Conservation (phyloP, 2,888 invertebrate species). For the Byasa hedistus region DNA sequence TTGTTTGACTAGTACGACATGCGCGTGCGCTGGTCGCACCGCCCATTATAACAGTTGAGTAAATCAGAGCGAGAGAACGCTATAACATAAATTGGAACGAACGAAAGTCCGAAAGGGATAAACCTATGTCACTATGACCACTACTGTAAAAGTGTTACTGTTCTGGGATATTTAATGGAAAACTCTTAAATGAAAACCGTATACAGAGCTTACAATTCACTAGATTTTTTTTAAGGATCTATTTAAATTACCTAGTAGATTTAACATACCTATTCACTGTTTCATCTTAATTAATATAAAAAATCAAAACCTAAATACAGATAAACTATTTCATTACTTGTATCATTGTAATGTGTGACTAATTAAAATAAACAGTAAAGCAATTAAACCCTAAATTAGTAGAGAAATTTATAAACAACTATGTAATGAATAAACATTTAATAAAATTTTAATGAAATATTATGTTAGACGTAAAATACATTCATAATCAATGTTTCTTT, state of each 20-base stretch:
- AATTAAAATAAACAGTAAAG: too few relatives aligned
- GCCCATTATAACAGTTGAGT: slow-evolving; percentile 63
- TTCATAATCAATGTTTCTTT: neutral
- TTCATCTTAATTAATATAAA: too few relatives aligned
- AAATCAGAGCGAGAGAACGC: slow-evolving; percentile 57
- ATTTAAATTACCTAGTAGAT: too few relatives aligned
- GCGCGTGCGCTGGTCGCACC: slow-evolving; percentile 58
- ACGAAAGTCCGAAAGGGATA: slow-evolving; percentile 45
- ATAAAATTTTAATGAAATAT: too few relatives aligned
- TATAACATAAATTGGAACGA: slow-evolving; percentile 32
- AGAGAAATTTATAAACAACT: too few relatives aligned
- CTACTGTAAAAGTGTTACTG: slow-evolving; percentile 33
- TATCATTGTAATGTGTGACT: too few relatives aligned
- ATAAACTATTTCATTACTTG: too few relatives aligned
- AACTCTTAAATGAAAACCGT: slow-evolving; percentile 18
- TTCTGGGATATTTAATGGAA: slow-evolving; percentile 34
- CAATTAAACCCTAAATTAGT: too few relatives aligned
- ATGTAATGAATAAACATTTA: too few relatives aligned
- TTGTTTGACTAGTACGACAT: slow-evolving; percentile 2
- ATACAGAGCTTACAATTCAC: neutral
- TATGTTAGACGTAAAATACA: neutral
- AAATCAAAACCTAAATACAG: too few relatives aligned
- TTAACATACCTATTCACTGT: too few relatives aligned
- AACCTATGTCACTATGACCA: slow-evolving; percentile 32
- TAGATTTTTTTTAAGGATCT: too few relatives aligned